Evolutionary conservation across 2,797 vertebrate species (phyloP).

Genomic region (Hippoglossus hippoglossus): DNA sequence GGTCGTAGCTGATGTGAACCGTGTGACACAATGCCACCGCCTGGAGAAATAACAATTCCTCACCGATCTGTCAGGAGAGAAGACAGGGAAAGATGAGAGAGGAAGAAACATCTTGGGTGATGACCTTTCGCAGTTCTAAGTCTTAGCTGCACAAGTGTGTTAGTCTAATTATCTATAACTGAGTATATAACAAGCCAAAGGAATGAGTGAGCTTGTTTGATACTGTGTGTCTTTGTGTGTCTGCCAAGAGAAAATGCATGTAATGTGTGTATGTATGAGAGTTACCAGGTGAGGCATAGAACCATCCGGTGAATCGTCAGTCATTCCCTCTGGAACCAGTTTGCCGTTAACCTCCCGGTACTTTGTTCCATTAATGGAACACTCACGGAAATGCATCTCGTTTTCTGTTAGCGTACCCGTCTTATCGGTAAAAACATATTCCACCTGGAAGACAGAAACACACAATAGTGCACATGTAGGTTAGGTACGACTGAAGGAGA

Average conservation of each 20-base stretch:
- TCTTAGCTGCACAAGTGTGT: background rate
- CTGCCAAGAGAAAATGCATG: background rate
- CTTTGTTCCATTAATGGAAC: conserved; percentile 94
- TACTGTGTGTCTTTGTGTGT: background rate
- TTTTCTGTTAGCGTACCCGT: conserved; percentile 98
- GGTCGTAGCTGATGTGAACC: conserved; percentile 94
- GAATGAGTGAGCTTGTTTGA: no score
- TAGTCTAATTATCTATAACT: conserved; percentile 2
- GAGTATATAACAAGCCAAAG: background rate
- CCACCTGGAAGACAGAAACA: conserved; percentile 85
- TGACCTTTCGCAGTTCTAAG: background rate
- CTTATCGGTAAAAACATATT: conserved; percentile 99
- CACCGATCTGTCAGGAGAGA: conserved; percentile 71
- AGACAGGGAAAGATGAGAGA: background rate
- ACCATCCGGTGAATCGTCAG: conserved; percentile 88
- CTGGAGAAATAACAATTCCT: conserved; percentile 94
- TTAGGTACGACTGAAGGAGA: background rate
- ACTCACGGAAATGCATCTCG: conserved; percentile 98
- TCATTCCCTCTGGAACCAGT: conserved; percentile 93
- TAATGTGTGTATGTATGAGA: background rate
- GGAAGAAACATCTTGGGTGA: background rate
- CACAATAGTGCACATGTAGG: background rate
- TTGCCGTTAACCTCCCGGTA: conserved; percentile 95
- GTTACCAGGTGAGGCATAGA: conserved; percentile 80
- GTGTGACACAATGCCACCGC: conserved; percentile 97